phyloP scores from a whole-genome alignment of 2,888 invertebrate genomes.

The Crepidodera aurea region DNA sequence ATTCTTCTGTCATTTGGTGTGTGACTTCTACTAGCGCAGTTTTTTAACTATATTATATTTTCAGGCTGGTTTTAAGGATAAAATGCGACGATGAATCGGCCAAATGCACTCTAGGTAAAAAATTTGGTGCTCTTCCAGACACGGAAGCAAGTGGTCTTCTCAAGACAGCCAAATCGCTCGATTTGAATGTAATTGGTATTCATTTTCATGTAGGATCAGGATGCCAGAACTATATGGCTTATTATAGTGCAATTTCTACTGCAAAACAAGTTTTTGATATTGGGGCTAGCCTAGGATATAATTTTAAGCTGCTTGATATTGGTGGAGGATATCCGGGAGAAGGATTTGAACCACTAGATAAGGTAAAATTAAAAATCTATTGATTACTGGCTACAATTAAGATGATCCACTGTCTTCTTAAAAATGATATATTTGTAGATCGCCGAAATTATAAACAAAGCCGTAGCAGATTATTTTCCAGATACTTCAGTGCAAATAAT shows the following conservation, averaged over 20 bases:
- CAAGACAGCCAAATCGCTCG: conserved; percentile 25
- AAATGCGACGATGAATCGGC: conserved; percentile 33
- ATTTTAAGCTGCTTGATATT: conserved; percentile 36
- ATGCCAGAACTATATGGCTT: conserved; percentile 20
- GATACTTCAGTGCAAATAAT: conserved; percentile 61
- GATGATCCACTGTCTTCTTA: too few relatives aligned
- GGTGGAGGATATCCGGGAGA: conserved; percentile 39
- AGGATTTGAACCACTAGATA: conserved; percentile 67
- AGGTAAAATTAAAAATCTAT: conserved; percentile 64
- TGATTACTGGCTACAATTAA: too few relatives aligned
- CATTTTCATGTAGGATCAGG: conserved; percentile 41
- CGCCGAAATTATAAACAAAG: conserved; percentile 63
- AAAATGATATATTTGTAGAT: conserved; percentile 27
- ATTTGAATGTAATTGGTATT: conserved; percentile 35
- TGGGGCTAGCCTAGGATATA: conserved; percentile 30
- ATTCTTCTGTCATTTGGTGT: too few relatives aligned
- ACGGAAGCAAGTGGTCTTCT: conserved; percentile 28
- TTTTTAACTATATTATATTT: too few relatives aligned
- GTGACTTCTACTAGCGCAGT: too few relatives aligned
- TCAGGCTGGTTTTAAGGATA: conserved; percentile 34
- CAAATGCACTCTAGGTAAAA: conserved; percentile 29
- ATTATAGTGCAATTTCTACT: conserved; percentile 30
- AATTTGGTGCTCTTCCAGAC: conserved; percentile 34
- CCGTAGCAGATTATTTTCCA: conserved; percentile 66
- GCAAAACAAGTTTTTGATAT: conserved; percentile 35